Percentiles rank a stretch among this genome's conserved stretches.
Conservation (phyloP, 2,113 vertebrate species). For the Halichoeres trimaculatus region DNA sequence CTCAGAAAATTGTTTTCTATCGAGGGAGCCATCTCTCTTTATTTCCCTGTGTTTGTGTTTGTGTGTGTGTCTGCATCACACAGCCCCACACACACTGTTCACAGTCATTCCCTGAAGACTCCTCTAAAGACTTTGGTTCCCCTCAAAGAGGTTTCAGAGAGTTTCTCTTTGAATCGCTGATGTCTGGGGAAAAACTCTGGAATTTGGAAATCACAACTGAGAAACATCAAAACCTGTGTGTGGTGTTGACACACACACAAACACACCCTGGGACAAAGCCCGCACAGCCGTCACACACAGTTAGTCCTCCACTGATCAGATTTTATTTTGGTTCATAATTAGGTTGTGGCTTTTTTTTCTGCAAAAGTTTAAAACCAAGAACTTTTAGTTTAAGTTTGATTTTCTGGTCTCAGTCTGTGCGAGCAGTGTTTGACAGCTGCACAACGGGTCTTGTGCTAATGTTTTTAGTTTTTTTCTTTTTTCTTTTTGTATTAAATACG, state of each 20-base stretch:
- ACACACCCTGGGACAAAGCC: conserved; percentile 15
- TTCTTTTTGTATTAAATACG: no score
- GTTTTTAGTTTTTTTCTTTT: no score
- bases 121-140: conserved; percentile 58
- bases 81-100: conserved; percentile 17
- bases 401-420: no score
- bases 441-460: no score
- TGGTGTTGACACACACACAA: not conserved
- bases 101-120: conserved; percentile 51
- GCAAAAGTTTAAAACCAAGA: no score
- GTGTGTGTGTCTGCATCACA: not conserved
- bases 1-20: conserved; percentile 31
- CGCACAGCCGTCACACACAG: conserved; percentile 14
- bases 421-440: no score
- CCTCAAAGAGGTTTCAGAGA: conserved; percentile 58
- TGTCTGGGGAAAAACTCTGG: conserved; percentile 55
- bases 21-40: conserved; percentile 22
- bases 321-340: conserved; percentile 27
- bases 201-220: conserved; percentile 59
- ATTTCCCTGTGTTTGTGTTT: not conserved
- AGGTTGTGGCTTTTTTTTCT: not conserved
- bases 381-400: no score
- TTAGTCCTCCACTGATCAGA: conserved; percentile 41
- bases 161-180: conserved; percentile 53
- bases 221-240: conserved; percentile 54